These are phyloP conservation scores for Zeugodacus cucurbitae DNA, from an alignment of 1,140 invertebrate species.

Conservation along the genomic window DNA sequence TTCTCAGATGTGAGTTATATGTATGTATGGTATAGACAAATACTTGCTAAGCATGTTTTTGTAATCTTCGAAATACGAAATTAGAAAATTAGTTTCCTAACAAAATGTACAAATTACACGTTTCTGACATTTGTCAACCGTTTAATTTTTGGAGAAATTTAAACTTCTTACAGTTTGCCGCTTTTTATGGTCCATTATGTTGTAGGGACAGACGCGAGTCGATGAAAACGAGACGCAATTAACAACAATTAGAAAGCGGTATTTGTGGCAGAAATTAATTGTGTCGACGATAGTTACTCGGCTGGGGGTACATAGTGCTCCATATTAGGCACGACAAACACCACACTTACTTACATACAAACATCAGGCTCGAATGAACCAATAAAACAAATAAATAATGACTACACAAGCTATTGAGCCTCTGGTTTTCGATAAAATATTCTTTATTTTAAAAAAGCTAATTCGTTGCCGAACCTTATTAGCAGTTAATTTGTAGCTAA, in stretches of 20 bases:
- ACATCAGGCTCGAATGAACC: neutral
- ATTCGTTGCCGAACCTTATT: neutral
- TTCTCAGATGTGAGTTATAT: no score
- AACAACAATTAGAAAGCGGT: constrained; percentile 16
- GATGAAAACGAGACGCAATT: neutral
- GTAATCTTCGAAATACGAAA: neutral
- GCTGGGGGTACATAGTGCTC: neutral
- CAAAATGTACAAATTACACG: neutral
- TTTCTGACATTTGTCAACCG: neutral
- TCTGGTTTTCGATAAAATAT: neutral
- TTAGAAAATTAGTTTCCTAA: neutral
- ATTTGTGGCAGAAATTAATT: constrained; percentile 30
- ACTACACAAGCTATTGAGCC: neutral
- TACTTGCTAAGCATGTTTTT: no score
- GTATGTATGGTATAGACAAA: no score
- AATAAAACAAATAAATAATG: neutral
- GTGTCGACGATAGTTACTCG: neutral
- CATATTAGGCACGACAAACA: neutral
- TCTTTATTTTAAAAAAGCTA: neutral
- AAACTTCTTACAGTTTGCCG: neutral
- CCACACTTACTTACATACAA: neutral
- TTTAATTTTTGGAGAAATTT: neutral
- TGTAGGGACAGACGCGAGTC: neutral
- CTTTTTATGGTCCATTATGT: neutral
- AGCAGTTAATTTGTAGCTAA: neutral